Evolutionary conservation across 2,113 vertebrate genomes (phyloP), one percentile per base, ranked within the genome.

Genomic region (Grantiella picta): DNA sequence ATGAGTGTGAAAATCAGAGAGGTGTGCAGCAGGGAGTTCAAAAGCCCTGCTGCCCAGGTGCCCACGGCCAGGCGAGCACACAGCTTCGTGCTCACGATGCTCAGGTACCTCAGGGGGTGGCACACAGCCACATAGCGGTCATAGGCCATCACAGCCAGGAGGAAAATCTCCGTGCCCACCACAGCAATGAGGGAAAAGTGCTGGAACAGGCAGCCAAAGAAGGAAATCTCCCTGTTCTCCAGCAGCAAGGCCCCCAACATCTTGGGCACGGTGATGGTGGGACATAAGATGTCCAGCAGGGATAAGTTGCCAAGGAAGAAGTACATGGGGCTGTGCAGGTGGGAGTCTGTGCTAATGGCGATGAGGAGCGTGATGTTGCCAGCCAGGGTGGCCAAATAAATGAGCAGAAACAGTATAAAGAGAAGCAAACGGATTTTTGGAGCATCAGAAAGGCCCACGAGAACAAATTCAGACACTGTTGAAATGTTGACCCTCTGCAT

Each of bases 121-220:
- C 96, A 97, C 15, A 97, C 35, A 0, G 96, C 95, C 6, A 96
- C 19, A 0, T 87, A 97, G 8, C 75, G 45, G 84, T 97, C 96
- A 2, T 96, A 98, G 1, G 92, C 96, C 97, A 97, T 97, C 79
- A 95, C 92, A 10, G 95, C 64, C 89, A 98, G 52, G 10, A 98
- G 96, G 18, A 97, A 94, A 75, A 92, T 87, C 87, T 97, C 96
- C 5, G 96, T 97, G n/a, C 94, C 94, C 9, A 83, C 40, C 5
- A 81, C 66, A 5, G n/a, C 28, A 6, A 80, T 84, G 18, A 97
- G 11, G 47, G 83, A 96, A 16, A 96, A 97, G 33, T 97, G 57
- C 73, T 97, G 97, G 2, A 36, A 2, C 44, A 96, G 33, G 44
- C 97, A 97, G 13, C 70, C 92, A 5, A n/a, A 25, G 82, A 96